These are phyloP conservation scores for Malacoctenus gilli DNA, from an alignment of 2,797 vertebrate species.

Conservation along the genomic window DNA sequence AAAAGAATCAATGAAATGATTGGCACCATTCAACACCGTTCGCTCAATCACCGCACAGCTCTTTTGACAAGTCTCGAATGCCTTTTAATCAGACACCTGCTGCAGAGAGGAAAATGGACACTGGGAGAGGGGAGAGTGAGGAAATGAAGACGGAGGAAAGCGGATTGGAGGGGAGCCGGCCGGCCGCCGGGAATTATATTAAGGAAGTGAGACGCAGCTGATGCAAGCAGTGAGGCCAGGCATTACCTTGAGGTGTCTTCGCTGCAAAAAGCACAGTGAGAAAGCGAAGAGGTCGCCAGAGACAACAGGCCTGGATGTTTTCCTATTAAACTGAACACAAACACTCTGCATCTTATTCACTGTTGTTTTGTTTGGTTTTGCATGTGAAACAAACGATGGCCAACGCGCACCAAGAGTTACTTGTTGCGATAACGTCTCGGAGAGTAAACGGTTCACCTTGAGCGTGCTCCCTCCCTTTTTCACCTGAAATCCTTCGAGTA, in stretches of 20 bases:
- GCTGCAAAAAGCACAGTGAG: constrained; percentile 11
- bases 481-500: constrained; percentile 21
- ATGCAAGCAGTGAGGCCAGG: constrained; percentile 26
- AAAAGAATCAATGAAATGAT: constrained; percentile 43
- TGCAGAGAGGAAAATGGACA: constrained; percentile 27
- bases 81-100: constrained; percentile 44
- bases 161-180: constrained; percentile 10
- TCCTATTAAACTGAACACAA: constrained; percentile 13
- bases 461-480: constrained; percentile 20
- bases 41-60: constrained; percentile 16
- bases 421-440: constrained; percentile 15
- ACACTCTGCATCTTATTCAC: not conserved
- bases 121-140: constrained; percentile 11
- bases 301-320: constrained; percentile 12
- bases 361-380: not conserved
- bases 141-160: constrained; percentile 36
- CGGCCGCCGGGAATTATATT: constrained; percentile 20
- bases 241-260: constrained; percentile 39
- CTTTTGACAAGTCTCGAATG: constrained; percentile 34
- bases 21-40: constrained; percentile 33
- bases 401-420: too few relatives aligned
- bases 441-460: constrained; percentile 30
- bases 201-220: constrained; percentile 28
- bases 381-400: too few relatives aligned
- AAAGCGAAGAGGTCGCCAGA: constrained; percentile 18